These are phyloP conservation scores for Saccostrea glomerata DNA, from an alignment of 1,140 invertebrate species.

Conservation along the genomic window DNA sequence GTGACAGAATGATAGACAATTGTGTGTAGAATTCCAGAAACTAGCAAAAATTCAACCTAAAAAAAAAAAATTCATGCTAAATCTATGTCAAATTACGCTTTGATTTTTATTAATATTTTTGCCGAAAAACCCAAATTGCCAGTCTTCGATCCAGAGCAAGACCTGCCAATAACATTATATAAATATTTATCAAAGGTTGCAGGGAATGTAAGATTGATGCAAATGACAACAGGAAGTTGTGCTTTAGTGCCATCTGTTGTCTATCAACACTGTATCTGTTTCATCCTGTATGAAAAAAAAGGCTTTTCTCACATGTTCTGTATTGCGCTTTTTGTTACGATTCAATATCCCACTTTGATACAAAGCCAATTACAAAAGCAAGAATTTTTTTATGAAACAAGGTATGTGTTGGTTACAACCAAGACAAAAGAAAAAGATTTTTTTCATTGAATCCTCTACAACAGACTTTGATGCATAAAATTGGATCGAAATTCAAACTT, in stretches of 20 bases:
- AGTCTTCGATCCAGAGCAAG: background rate
- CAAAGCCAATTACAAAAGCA: background rate
- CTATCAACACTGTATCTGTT: constrained; percentile 27
- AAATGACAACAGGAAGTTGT: constrained; percentile 32
- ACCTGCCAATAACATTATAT: constrained; percentile 27
- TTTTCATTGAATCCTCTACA: background rate
- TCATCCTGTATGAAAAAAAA: background rate
- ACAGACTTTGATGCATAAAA: background rate
- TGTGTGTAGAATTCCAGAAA: background rate
- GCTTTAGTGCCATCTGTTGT: constrained; percentile 20
- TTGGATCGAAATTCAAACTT: constrained; percentile 4
- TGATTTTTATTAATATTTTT: background rate
- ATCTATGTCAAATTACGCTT: background rate
- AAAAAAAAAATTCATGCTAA: background rate
- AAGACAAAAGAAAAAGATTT: background rate
- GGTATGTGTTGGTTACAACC: background rate
- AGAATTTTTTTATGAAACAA: constrained; percentile 7
- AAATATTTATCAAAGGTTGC: constrained; percentile 20
- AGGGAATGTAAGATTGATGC: constrained; percentile 3
- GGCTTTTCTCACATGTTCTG: constrained; percentile 14
- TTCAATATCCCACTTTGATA: constrained; percentile 8
- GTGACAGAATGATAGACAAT: background rate
- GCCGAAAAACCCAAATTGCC: background rate
- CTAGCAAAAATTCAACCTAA: background rate
- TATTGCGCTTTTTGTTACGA: background rate